Base-by-base conservation (phyloP, 2,113 vertebrate species). In the Ellobius talpinus region DNA sequence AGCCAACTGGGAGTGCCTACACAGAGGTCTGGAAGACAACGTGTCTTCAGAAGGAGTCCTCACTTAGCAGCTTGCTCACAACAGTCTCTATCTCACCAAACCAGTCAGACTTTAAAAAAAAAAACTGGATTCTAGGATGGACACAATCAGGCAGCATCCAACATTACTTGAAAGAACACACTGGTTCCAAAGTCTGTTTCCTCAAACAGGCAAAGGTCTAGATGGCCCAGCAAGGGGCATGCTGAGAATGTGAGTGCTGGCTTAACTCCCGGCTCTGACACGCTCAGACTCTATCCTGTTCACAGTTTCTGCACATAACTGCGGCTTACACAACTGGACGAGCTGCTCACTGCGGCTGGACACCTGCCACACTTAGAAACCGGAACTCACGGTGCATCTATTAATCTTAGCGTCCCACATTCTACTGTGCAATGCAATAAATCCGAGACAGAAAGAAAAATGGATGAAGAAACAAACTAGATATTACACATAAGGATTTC, bases 1-100 rank as follows among this genome's bases (percentile, higher is more conserved):
- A 66, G 66, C 16, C 63, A 29, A 74, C 33, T 3, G 21, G 42
- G 23, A 47, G 58, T 14, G 39, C 95, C n/a, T 33, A 16, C 6
- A 78, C 39, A n/a, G 17, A 16, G 55, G n/a, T 47, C 74, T 92
- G 58, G 73, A 84, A 66, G 81, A 86, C 50, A 63, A 61, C 31
- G 50, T 39, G 42, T 88, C 61, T 96, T 52, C 86, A 81, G 72
- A 68, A 55, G 81, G 90, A 84, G 85, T 8, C 63, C n/a, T 74
- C 19, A 7, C 94, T 58, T 19, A 21, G 58, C 58, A 82, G 68
- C 73, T 73, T 85, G 7, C 89, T 95, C 72, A 96, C 50, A 73
- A 81, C 39, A 39, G 85, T 93, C 86, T 91, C 87, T 73, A 77
- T 87, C 94, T 96, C 93, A 93, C 76, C 93, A 86, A 94, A 96